Evolutionary conservation across 2,113 vertebrate genomes (phyloP).

Genomic region (Misgurnus anguillicaudatus): DNA sequence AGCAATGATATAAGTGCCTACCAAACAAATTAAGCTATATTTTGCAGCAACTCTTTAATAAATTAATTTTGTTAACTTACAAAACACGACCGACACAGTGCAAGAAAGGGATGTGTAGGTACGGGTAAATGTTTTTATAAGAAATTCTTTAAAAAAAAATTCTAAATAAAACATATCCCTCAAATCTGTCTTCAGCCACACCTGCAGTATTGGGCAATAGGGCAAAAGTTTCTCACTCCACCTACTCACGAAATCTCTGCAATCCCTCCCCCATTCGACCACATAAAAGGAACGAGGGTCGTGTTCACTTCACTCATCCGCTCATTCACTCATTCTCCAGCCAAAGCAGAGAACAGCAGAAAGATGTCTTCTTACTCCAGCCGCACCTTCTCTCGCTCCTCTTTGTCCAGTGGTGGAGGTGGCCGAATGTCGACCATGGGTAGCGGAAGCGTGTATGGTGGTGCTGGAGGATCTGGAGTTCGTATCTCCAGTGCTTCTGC

Average conservation of each 20-base stretch:
- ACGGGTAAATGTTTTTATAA: too few relatives aligned
- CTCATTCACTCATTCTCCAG: slow-evolving; percentile 29
- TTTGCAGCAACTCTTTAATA: too few relatives aligned
- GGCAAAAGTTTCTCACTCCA: background rate
- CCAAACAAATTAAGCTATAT: too few relatives aligned
- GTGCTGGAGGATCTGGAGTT: slow-evolving; percentile 47
- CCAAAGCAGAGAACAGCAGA: slow-evolving; percentile 25
- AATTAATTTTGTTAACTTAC: too few relatives aligned
- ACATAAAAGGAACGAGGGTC: slow-evolving; percentile 35
- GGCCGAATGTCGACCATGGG: background rate
- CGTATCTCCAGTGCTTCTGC: slow-evolving; percentile 59
- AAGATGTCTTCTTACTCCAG: slow-evolving; percentile 38
- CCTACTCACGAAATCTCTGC: background rate
- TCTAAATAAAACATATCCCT: slow-evolving; percentile 1
- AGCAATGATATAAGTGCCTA: too few relatives aligned
- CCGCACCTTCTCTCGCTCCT: slow-evolving; percentile 16
- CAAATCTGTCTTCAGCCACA: slow-evolving; percentile 6
- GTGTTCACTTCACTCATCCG: background rate
- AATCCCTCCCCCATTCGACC: background rate
- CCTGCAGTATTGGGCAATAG: background rate
- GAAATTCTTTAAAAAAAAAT: too few relatives aligned
- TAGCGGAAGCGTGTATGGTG: slow-evolving; percentile 60
- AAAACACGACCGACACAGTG: too few relatives aligned
- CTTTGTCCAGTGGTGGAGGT: background rate
- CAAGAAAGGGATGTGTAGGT: too few relatives aligned